A percentile compares a stretch with the other conserved stretches of the same genome.
Evolutionary conservation across 2,113 vertebrate species (phyloP).

Genomic region (Trematomus loennbergii): DNA sequence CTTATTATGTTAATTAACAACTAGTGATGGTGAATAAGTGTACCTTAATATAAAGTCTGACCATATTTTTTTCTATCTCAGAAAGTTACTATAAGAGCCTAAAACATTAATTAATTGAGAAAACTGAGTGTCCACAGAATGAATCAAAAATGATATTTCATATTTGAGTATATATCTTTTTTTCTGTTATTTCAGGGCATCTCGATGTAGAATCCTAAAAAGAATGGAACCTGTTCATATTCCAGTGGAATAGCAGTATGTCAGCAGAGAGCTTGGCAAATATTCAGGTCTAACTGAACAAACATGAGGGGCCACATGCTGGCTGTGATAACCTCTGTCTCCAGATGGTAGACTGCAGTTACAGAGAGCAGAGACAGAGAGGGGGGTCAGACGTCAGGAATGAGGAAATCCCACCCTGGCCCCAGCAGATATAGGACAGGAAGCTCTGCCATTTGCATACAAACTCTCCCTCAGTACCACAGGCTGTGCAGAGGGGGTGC

Average conservation of each 20-base stretch:
- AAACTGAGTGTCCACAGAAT: background rate
- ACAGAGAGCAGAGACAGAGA: conserved; percentile 47
- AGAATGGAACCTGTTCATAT: conserved; percentile 28
- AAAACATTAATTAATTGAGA: background rate
- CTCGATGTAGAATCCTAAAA: conserved; percentile 18
- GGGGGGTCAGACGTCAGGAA: conserved; percentile 68
- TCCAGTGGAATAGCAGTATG: background rate
- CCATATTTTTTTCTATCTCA: too few species aligned
- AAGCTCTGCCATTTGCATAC: conserved; percentile 69
- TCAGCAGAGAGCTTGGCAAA: conserved; percentile 40
- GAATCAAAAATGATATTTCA: background rate
- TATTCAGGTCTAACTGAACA: conserved; percentile 33
- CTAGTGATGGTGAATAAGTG: too few species aligned
- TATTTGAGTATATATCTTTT: background rate
- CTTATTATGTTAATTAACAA: too few species aligned
- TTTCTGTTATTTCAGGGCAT: background rate
- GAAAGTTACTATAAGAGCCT: too few species aligned
- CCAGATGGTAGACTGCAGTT: conserved; percentile 65
- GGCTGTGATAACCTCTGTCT: conserved; percentile 61
- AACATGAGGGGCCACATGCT: conserved; percentile 37
- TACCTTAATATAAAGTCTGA: too few species aligned
- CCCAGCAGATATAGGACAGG: conserved; percentile 69
- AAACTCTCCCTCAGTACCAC: conserved; percentile 49
- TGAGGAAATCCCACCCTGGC: conserved; percentile 80
- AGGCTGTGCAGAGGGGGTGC: conserved; percentile 44